A percentile compares a stretch with the other conserved stretches of the same genome.
Conservation (phyloP, 2,797 vertebrate species). For the Halcyon leucocephala region DNA sequence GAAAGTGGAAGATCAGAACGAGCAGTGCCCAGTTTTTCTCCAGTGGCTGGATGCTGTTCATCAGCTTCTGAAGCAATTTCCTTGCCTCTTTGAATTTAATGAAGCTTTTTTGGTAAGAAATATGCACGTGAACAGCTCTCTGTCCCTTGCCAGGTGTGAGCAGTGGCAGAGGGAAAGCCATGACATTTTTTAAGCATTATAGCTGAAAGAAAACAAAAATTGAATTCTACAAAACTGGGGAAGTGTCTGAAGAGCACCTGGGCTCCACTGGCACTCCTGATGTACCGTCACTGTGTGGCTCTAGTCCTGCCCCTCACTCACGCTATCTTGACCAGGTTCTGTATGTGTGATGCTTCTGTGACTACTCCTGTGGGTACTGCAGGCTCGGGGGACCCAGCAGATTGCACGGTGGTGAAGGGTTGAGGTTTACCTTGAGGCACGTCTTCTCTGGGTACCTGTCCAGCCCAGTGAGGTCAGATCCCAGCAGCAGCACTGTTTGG, state of each 20-base stretch:
- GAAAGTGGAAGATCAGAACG: slow-evolving; percentile 93
- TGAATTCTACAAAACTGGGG: background rate
- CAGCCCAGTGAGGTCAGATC: background rate
- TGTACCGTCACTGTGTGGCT: background rate
- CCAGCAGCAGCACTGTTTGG: background rate
- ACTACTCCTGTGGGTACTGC: background rate
- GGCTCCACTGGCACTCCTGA: background rate
- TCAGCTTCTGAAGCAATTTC: slow-evolving; percentile 98
- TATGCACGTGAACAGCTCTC: background rate
- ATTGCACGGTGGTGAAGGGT: background rate
- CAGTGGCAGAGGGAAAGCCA: background rate
- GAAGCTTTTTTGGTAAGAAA: slow-evolving; percentile 95
- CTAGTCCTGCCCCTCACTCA: background rate
- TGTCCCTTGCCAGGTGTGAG: background rate
- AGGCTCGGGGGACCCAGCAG: background rate
- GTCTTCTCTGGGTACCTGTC: background rate
- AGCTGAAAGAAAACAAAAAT: background rate
- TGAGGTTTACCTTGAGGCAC: background rate
- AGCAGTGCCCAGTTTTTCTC: slow-evolving; percentile 98
- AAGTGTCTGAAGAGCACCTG: background rate
- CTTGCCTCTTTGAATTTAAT: slow-evolving; percentile 97
- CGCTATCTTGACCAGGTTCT: background rate
- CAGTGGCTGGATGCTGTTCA: slow-evolving; percentile 98
- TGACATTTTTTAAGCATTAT: background rate
- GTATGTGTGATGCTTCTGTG: background rate